These are phyloP conservation scores for Lucilia cuprina DNA, from an alignment of 1,140 invertebrate species.

Conservation along the genomic window DNA sequence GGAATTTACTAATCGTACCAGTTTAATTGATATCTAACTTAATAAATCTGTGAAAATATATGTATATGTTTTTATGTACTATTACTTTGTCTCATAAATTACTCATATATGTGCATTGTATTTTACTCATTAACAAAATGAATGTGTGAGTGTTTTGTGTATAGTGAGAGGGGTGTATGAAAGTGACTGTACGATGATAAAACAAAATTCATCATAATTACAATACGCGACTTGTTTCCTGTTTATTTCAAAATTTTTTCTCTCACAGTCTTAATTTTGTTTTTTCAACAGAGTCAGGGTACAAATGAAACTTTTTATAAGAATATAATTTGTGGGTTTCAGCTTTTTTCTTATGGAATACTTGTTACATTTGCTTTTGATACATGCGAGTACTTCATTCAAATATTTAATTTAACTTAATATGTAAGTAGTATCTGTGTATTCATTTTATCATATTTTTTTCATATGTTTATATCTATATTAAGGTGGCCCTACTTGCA, in stretches of 20 bases:
- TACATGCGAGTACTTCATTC: not conserved
- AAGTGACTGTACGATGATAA: not conserved
- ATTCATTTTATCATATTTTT: too few relatives aligned
- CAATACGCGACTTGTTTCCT: conserved; percentile 8
- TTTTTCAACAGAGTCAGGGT: not conserved
- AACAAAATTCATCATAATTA: conserved; percentile 4
- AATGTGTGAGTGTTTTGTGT: not conserved
- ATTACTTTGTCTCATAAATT: not conserved
- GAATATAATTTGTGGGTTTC: not conserved
- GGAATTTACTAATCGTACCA: too few relatives aligned
- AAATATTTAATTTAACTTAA: not conserved
- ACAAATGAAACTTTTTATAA: not conserved
- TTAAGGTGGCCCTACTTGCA: too few relatives aligned
- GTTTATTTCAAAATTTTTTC: not conserved
- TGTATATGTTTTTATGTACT: not conserved
- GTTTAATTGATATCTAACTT: too few relatives aligned
- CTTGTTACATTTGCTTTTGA: not conserved
- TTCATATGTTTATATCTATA: too few relatives aligned
- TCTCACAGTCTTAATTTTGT: not conserved
- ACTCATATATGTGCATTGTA: conserved; percentile 1
- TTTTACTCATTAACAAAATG: conserved; percentile 12
- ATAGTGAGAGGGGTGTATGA: not conserved
- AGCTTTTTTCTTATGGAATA: not conserved
- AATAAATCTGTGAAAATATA: not conserved
- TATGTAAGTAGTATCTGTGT: not conserved